Percentiles rank a stretch among this genome's conserved stretches.
phyloP scores from a whole-genome alignment of 2,888 invertebrate genomes.

The Cylindroiulus punctatus region DNA sequence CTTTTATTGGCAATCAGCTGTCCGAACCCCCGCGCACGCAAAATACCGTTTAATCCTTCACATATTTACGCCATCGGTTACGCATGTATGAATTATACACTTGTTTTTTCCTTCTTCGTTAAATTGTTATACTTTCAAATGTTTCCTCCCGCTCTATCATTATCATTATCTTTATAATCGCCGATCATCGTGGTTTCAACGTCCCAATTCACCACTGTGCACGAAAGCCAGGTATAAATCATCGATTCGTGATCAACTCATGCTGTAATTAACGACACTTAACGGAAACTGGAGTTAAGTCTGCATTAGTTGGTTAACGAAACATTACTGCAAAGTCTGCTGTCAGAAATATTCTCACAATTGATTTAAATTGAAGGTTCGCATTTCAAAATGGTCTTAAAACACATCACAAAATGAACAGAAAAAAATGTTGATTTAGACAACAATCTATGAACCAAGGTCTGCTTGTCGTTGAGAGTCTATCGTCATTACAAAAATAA shows the following conservation, averaged over 20 bases:
- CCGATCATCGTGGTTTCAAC: not conserved
- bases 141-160: conserved; percentile 1
- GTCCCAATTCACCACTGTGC: not conserved
- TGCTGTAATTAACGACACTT: not conserved
- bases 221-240: not conserved
- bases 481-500: too few species aligned
- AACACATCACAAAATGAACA: too few species aligned
- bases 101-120: not conserved
- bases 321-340: not conserved
- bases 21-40: not conserved
- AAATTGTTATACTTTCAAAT: conserved; percentile 17
- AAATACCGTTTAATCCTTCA: not conserved
- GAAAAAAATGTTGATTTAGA: too few species aligned
- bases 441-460: too few species aligned
- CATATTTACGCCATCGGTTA: not conserved
- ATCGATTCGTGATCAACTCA: not conserved
- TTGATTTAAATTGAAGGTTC: too few species aligned
- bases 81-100: not conserved
- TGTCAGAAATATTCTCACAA: not conserved
- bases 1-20: not conserved
- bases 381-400: too few species aligned
- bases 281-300: not conserved
- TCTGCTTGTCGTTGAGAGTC: too few species aligned
- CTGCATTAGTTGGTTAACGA: not conserved
- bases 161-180: conserved; percentile 17